These are phyloP conservation scores for Odocoileus hemionus DNA, from an alignment of 2,113 vertebrate genomes.

Conservation along the genomic window DNA sequence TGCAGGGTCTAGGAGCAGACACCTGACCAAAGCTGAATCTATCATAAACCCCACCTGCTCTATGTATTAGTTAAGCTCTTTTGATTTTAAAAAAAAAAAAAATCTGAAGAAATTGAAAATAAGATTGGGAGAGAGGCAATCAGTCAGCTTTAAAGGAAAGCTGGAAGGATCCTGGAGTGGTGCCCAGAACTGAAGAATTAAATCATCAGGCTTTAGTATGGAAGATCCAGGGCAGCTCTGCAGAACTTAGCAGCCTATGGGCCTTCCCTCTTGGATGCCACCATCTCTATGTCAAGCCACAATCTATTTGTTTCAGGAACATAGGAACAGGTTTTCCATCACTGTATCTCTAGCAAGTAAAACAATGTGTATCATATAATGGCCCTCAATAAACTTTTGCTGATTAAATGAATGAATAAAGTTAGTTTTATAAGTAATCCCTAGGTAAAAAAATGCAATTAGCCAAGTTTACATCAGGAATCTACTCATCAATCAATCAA, in stretches of 20 bases:
- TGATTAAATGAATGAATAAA: background rate
- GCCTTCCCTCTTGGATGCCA: background rate
- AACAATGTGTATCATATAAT: background rate
- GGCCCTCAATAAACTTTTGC: background rate
- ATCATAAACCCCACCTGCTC: background rate
- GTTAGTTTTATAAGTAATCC: background rate
- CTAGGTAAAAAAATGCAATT: background rate
- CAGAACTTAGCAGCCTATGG: background rate
- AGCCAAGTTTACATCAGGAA: background rate
- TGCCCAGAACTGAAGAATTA: background rate
- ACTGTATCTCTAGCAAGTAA: background rate
- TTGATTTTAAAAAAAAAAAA: background rate
- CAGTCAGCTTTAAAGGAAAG: background rate
- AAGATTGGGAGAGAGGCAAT: background rate
- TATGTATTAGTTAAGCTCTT: background rate
- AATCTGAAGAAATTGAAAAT: background rate
- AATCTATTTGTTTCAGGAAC: background rate
- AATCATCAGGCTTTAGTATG: background rate
- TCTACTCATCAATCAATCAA: background rate
- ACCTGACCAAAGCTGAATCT: background rate
- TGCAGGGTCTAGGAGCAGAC: background rate
- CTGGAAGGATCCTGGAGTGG: background rate
- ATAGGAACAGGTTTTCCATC: background rate
- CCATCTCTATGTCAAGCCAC: background rate
- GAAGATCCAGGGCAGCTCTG: background rate